Evolutionary conservation across 35 echinoderm and acorn worm species (phyloP).

Genomic region (Nesometra sesokonis): DNA sequence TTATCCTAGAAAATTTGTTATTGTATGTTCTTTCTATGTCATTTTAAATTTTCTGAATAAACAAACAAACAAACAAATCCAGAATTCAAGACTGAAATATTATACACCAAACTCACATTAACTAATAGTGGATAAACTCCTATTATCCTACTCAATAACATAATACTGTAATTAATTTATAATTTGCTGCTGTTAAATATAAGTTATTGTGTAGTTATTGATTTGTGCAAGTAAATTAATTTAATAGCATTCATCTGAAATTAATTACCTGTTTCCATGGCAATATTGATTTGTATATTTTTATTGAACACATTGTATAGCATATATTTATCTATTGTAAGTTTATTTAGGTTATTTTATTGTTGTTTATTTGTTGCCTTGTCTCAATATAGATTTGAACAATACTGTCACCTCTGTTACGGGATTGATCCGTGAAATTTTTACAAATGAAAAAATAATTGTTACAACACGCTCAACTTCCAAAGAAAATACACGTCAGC

Average conservation of each 20-base stretch:
- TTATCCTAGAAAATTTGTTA: too few species aligned
- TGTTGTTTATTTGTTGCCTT: too few species aligned
- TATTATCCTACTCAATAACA: too few species aligned
- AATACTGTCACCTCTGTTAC: neutral
- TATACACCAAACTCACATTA: too few species aligned
- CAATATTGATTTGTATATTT: neutral
- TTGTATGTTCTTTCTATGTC: too few species aligned
- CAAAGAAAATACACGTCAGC: neutral
- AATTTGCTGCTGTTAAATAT: neutral
- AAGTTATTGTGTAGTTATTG: neutral
- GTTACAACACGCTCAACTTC: neutral
- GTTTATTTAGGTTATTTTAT: too few species aligned
- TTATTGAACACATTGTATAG: neutral
- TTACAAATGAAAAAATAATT: neutral
- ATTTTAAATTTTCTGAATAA: too few species aligned
- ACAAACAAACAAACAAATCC: too few species aligned
- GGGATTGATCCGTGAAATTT: neutral
- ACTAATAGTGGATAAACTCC: too few species aligned
- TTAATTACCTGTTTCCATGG: neutral
- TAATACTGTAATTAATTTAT: neutral
- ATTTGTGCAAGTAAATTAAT: neutral
- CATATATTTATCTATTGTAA: too few species aligned
- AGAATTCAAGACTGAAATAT: too few species aligned
- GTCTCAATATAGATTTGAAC: neutral
- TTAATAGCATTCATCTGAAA: neutral